A percentile compares a stretch with the other conserved stretches of the same genome.
Evolutionary conservation across 2,797 vertebrate species (phyloP).

Genomic region (Philypnodon macrostomus): DNA sequence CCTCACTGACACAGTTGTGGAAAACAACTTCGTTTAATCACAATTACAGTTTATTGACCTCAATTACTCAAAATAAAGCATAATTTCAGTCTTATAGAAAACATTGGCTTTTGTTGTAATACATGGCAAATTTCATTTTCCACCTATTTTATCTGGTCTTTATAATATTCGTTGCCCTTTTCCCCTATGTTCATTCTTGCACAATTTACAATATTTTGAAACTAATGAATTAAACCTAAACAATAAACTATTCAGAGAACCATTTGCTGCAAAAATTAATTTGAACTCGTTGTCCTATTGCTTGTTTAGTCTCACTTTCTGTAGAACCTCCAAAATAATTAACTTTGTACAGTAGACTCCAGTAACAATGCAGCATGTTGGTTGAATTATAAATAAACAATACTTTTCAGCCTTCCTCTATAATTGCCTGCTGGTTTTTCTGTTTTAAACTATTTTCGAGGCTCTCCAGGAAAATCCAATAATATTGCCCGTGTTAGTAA

Average conservation of each 20-base stretch:
- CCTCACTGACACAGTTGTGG: too few species aligned
- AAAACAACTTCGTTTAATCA: too few species aligned
- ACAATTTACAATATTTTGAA: neutral
- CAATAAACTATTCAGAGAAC: neutral
- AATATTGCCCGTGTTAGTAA: conserved; percentile 2
- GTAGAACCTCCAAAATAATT: neutral
- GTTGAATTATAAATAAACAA: conserved; percentile 7
- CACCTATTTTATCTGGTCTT: too few species aligned
- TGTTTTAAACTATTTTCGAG: neutral
- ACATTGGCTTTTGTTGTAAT: too few species aligned
- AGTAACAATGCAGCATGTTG: neutral
- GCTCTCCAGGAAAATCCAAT: neutral
- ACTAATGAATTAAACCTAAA: neutral
- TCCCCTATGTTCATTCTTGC: neutral
- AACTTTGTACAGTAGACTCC: neutral
- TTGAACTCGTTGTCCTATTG: neutral
- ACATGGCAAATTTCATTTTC: too few species aligned
- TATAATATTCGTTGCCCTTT: neutral
- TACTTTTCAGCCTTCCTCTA: neutral
- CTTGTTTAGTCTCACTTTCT: neutral
- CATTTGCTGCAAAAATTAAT: neutral
- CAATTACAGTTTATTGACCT: too few species aligned
- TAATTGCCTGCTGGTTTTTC: conserved; percentile 3
- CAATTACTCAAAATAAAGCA: too few species aligned
- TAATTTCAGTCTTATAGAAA: too few species aligned